Base-by-base conservation (phyloP, 1,140 invertebrate genomes). In the Drosophila orosa region DNA sequence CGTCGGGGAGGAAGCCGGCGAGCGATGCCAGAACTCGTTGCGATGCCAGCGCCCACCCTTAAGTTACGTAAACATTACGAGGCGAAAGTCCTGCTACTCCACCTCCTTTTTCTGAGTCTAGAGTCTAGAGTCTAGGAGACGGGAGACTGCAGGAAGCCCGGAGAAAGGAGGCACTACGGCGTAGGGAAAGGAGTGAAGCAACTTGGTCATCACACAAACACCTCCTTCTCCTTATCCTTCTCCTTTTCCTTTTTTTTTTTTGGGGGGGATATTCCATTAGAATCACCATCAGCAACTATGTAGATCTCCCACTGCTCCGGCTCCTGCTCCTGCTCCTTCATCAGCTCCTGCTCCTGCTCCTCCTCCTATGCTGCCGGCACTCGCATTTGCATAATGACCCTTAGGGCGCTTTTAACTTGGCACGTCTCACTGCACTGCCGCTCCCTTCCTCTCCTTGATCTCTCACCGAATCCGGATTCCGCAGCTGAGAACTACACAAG, bases 401-500 rank as follows among this genome's bases (percentile, higher is more conserved):
- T 80, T 47, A 39, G 60, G 72, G 84, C 62, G 75, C 58, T 76
- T 79, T 86, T 87, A 79, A 87, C 83, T 87, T 87, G 78, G 79
- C 75, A 87, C 71, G 83, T 86, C 44, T 79, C 75, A 74, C 60
- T 86, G 83, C 75, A 76, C 83, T 66, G n/a, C 29, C 69, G n/a
- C 29, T 15, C 40, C 47, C 24, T 15, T 17, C 39, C 31, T 9
- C 12, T 29, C 8, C 10, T n/a, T n/a, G 52, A 58, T 24, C 17
- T 17, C 33, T 29, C 22, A 6, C 33, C 40, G 35, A 45, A 55
- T 31, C 37, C 39, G 27, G 48, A 71, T 47, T 24, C 25, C 24
- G 62, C 48, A 67, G 73, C 56, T 65, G 52, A 50, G 31, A 37
- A 29, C 29, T 29, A 17, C 61, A 3, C 61, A 3, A 12, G 57